A percentile compares a stretch with the other conserved stretches of the same genome.
These are phyloP conservation scores for Himantopus leucocephalus DNA, from an alignment of 2,113 vertebrate genomes.

Conservation along the genomic window DNA sequence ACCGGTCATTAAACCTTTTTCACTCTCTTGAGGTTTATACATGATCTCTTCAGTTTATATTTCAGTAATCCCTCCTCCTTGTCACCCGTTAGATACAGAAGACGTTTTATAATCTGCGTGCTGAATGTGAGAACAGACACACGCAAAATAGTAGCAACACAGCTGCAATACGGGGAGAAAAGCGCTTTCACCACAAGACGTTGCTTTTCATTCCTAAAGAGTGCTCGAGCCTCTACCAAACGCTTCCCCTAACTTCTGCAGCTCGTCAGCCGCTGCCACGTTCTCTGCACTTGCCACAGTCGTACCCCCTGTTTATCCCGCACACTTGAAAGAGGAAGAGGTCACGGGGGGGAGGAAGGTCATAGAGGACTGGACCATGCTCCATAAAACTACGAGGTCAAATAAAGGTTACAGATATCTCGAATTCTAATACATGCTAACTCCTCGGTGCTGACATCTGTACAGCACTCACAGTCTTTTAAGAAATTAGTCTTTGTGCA, in stretches of 20 bases:
- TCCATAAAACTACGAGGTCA: neutral
- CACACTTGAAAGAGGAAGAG: neutral
- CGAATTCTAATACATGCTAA: neutral
- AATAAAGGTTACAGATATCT: neutral
- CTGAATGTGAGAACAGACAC: neutral
- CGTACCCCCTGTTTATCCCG: neutral
- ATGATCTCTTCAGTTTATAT: neutral
- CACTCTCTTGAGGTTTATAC: neutral
- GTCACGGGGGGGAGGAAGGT: neutral
- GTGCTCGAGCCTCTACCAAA: neutral
- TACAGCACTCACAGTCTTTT: neutral
- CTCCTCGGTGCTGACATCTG: neutral
- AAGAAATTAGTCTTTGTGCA: neutral
- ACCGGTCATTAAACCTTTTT: neutral
- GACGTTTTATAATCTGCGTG: neutral
- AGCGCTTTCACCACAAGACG: neutral
- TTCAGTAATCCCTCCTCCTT: neutral
- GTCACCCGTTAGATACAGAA: neutral
- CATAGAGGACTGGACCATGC: neutral
- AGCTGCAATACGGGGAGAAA: neutral
- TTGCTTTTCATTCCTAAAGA: neutral
- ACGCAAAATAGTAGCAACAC: accelerated
- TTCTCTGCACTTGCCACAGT: neutral
- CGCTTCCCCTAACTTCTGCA: neutral
- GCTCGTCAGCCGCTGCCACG: neutral